A percentile compares a stretch with the other conserved stretches of the same genome.
phyloP scores from a whole-genome alignment of 2,113 vertebrate species.

The Cinclus cinclus region DNA sequence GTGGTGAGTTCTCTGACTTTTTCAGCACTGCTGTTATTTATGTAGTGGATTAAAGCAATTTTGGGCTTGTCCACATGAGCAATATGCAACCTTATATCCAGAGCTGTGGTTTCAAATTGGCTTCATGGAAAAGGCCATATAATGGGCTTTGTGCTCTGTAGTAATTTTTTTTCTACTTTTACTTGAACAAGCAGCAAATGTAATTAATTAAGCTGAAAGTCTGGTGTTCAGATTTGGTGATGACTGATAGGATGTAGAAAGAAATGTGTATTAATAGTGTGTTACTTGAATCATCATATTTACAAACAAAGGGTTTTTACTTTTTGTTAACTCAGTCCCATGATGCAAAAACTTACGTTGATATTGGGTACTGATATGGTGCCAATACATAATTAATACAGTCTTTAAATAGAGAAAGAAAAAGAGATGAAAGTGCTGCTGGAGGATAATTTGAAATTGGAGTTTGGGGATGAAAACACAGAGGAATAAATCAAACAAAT shows the following conservation, averaged over 20 bases:
- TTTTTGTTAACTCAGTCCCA: neutral
- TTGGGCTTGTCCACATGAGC: neutral
- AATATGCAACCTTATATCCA: neutral
- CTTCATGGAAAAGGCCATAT: neutral
- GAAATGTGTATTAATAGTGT: neutral
- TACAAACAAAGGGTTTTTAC: neutral
- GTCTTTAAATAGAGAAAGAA: neutral
- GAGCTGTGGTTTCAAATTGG: neutral
- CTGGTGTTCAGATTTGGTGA: neutral
- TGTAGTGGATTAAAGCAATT: neutral
- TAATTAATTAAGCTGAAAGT: neutral
- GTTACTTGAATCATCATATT: neutral
- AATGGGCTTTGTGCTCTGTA: neutral
- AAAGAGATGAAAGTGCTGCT: neutral
- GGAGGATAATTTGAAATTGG: neutral
- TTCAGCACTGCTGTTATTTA: neutral
- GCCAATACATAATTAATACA: neutral
- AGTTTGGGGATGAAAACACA: neutral
- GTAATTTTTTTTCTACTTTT: neutral
- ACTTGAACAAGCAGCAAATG: neutral
- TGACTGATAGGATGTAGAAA: neutral
- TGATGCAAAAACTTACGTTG: neutral
- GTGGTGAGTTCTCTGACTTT: constrained; percentile 81
- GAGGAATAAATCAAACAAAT: neutral
- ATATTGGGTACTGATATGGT: neutral